phyloP scores from a whole-genome alignment of 30 jellyfish, hydroid and myxozoan species.

The Aurelia sp. region DNA sequence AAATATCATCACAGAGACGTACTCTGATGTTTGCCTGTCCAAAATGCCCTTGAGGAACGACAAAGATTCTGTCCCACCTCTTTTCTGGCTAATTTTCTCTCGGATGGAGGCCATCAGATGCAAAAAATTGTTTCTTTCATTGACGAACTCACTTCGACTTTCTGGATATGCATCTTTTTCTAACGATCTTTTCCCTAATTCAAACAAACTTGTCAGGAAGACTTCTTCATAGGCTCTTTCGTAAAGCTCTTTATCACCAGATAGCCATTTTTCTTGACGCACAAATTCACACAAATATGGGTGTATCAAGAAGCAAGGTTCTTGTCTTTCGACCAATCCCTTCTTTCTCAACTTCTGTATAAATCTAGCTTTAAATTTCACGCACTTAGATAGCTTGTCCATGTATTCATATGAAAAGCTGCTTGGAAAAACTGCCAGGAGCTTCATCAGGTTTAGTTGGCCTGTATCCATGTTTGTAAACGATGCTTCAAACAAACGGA shows the following conservation, averaged over 20 bases:
- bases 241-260: background rate
- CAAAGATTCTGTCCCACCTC: background rate
- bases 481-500: background rate
- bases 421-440: constrained; percentile 52
- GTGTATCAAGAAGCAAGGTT: background rate
- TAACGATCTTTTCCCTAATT: constrained; percentile 9
- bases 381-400: background rate
- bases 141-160: constrained; percentile 11
- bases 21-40: constrained; percentile 8
- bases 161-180: constrained; percentile 15
- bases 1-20: constrained; percentile 10
- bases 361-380: background rate
- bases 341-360: background rate
- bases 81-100: background rate
- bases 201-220: background rate
- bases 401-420: constrained; percentile 20
- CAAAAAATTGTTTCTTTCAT: constrained; percentile 21
- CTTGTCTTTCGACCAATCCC: background rate
- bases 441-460: constrained; percentile 1
- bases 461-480: background rate
- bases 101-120: background rate
- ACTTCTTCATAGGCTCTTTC: background rate
- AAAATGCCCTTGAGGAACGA: background rate
- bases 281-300: constrained; percentile 16
- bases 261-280: background rate